Percentiles rank a stretch among this genome's conserved stretches.
phyloP scores from a whole-genome alignment of 1,140 invertebrate species.

The Rhysida immarginata region DNA sequence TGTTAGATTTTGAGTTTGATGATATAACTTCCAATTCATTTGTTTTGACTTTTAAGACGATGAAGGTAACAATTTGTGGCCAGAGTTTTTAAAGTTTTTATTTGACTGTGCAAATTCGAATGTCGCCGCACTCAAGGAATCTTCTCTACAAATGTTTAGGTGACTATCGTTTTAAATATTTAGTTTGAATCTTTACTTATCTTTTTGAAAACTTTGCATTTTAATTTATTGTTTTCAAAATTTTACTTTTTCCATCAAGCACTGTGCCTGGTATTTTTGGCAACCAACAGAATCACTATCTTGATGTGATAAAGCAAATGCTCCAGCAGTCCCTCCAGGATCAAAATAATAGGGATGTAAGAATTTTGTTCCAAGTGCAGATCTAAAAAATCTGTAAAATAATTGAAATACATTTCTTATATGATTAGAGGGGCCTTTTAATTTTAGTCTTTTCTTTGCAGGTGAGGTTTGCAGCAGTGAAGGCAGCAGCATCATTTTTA shows the following conservation, averaged over 20 bases:
- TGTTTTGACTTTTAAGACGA: constrained; percentile 47
- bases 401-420: background rate
- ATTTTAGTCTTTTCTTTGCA: constrained; percentile 14
- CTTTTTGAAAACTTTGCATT: too few species aligned
- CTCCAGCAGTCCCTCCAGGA: constrained; percentile 61
- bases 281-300: constrained; percentile 78
- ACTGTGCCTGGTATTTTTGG: constrained; percentile 93
- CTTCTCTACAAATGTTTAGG: constrained; percentile 85
- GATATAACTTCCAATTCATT: too few species aligned
- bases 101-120: constrained; percentile 82
- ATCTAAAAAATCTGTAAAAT: background rate
- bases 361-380: too few species aligned
- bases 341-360: constrained; percentile 44
- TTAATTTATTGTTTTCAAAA: background rate
- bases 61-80: constrained; percentile 92
- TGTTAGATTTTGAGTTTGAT: background rate
- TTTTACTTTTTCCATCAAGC: constrained; percentile 33
- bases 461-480: constrained; percentile 34
- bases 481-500: constrained; percentile 63
- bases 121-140: constrained; percentile 70
- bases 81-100: constrained; percentile 88
- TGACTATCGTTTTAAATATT: constrained; percentile 36
- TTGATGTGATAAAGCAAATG: constrained; percentile 91
- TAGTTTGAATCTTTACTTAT: too few species aligned
- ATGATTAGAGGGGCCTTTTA: constrained; percentile 16